phyloP scores from a whole-genome alignment of 2,888 invertebrate species.

The Chrysomela aeneicollis region DNA sequence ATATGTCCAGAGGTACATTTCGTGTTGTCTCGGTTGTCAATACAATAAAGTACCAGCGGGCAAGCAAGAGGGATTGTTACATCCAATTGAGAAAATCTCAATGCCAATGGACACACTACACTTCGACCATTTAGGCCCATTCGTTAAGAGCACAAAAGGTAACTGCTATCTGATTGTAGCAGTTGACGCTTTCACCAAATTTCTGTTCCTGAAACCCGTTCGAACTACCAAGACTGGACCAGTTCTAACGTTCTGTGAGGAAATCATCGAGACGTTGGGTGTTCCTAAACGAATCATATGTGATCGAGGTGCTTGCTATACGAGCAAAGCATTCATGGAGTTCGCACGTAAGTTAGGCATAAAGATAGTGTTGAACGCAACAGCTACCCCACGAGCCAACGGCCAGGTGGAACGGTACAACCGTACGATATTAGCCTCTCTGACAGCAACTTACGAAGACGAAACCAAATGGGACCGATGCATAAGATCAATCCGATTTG shows the following conservation, averaged over 20 bases:
- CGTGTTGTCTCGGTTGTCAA: constrained; percentile 48
- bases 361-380: constrained; percentile 26
- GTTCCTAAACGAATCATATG: constrained; percentile 34
- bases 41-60: constrained; percentile 50
- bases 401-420: constrained; percentile 36
- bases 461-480: constrained; percentile 31
- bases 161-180: constrained; percentile 44
- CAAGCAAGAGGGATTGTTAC: constrained; percentile 36
- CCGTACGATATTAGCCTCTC: constrained; percentile 3
- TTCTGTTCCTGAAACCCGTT: constrained; percentile 45
- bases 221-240: constrained; percentile 25
- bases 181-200: constrained; percentile 52
- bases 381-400: constrained; percentile 37
- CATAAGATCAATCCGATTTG: constrained; percentile 24
- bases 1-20: constrained; percentile 47
- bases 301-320: constrained; percentile 39
- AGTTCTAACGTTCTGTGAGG: constrained; percentile 26
- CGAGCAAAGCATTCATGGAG: constrained; percentile 32
- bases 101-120: constrained; percentile 48
- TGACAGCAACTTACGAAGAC: constrained; percentile 23
- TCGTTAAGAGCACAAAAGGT: constrained; percentile 39
- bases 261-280: constrained; percentile 34
- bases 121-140: constrained; percentile 47
- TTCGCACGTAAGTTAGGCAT: constrained; percentile 23
- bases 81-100: constrained; percentile 36